Evolutionary conservation across 2,888 invertebrate genomes (phyloP).

Genomic region (Tolmerus cingulatus): DNA sequence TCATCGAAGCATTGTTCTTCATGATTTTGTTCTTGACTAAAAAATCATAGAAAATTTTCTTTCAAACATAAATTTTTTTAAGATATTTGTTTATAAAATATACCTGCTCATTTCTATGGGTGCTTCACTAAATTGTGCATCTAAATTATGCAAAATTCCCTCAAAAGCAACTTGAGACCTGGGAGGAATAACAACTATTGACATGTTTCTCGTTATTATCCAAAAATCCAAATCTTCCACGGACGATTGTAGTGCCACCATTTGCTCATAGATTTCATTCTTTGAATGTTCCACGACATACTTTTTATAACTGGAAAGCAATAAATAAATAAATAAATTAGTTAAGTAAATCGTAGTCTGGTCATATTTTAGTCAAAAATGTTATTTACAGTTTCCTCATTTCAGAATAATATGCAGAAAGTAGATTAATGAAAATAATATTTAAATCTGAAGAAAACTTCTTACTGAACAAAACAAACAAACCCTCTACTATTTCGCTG

Average conservation of each 20-base stretch:
- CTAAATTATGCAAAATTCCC: slow-evolving; percentile 54
- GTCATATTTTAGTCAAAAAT: not conserved
- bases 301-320: slow-evolving; percentile 57
- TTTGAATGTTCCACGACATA: slow-evolving; percentile 58
- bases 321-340: not conserved
- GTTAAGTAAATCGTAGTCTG: not conserved
- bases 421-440: too few species aligned
- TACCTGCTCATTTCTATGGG: slow-evolving; percentile 56
- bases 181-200: slow-evolving; percentile 60
- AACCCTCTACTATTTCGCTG: too few species aligned
- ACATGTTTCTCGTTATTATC: slow-evolving; percentile 59
- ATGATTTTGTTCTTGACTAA: slow-evolving; percentile 46
- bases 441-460: too few species aligned
- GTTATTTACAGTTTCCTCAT: too few species aligned
- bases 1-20: slow-evolving; percentile 51
- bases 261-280: slow-evolving; percentile 56
- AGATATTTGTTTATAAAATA: slow-evolving; percentile 43
- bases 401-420: too few species aligned
- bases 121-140: slow-evolving; percentile 54
- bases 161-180: slow-evolving; percentile 55
- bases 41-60: not conserved
- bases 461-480: too few species aligned
- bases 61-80: not conserved
- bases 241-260: slow-evolving; percentile 59
- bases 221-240: slow-evolving; percentile 59